Base-by-base conservation (phyloP, 2,113 vertebrate genomes). In the Pipa parva region DNA sequence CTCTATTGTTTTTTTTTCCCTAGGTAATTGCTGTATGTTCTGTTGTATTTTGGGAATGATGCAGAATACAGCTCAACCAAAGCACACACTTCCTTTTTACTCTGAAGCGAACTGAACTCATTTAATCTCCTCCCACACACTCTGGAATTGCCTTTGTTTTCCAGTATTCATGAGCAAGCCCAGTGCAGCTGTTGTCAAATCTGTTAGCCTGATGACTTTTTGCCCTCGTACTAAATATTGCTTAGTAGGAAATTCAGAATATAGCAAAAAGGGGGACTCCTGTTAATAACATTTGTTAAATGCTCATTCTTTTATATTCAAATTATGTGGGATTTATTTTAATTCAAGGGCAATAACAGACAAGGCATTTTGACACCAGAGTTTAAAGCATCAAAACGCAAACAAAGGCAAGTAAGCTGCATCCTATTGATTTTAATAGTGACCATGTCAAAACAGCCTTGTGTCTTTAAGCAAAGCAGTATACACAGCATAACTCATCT, bases 61-160 rank as follows among this genome's bases (percentile, higher is more conserved):
- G 18, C 20, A 42, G n/a, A 28, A 13, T 28, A 26, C 46, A 24
- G 36, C 31, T 68, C n/a, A 42, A 29, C 29, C 56, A 39, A 9
- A 25, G 29, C 55, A 50, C 25, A 15, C n/a, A 17, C 55, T 60
- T 59, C 28, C 39, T 52, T 39, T 48, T 48, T 42, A 37, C 33
- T 22, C 36, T 26, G 52, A 59, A 67, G 25, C 65, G 60, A 39
- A 60, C 54, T 68, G 52, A 36, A 59, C 31, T 57, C 20, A 33
- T 52, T 69, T 60, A 56, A 60, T 69, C 48, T 69, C 65, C 65
- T 42, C 65, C 65, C 31, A 69, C 65, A 60, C 58, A 60, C 57
- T 18, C 64, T 51, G 64, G 65, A 60, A 69, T 42, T 39, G 65
- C 57, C 65, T 60, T 52, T 45, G 21, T 37, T 26, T 52, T 69